These are phyloP conservation scores for Mesorhabditis sp. DNA, from an alignment of 2,888 invertebrate genomes.

Conservation along the genomic window DNA sequence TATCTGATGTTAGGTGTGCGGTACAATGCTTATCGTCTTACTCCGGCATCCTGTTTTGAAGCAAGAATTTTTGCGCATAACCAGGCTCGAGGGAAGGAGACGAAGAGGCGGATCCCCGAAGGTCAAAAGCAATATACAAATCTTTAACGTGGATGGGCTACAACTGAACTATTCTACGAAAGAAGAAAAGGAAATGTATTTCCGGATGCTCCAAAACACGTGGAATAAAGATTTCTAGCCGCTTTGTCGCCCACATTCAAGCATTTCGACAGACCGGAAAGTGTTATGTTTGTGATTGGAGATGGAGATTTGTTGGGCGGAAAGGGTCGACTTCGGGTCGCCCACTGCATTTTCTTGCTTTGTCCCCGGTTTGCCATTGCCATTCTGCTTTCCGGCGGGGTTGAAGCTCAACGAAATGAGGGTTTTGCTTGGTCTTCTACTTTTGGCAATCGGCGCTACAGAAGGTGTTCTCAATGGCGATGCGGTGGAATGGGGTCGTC, in stretches of 20 bases:
- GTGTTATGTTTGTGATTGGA: no score
- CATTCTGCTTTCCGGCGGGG: no score
- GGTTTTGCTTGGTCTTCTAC: no score
- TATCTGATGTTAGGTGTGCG: background rate
- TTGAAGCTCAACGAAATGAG: no score
- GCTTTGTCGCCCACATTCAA: no score
- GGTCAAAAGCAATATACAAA: background rate
- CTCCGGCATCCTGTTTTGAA: background rate
- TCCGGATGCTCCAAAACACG: background rate
- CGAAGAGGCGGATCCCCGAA: background rate
- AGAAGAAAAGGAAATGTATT: background rate
- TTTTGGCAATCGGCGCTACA: background rate
- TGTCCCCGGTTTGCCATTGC: no score
- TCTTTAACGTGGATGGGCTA: constrained; percentile 3
- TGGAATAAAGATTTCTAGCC: no score
- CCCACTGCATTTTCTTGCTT: no score
- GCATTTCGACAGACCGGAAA: no score
- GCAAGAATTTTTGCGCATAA: background rate
- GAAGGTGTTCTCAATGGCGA: background rate
- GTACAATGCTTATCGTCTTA: constrained; percentile 6
- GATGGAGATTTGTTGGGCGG: no score
- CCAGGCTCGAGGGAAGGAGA: background rate
- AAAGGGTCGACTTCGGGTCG: no score
- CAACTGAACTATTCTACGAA: background rate
- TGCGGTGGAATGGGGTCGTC: background rate